Percentiles rank a stretch among this genome's conserved stretches.
These are phyloP conservation scores for Tyrannus savana DNA, from an alignment of 2,113 vertebrate genomes.

Conservation along the genomic window DNA sequence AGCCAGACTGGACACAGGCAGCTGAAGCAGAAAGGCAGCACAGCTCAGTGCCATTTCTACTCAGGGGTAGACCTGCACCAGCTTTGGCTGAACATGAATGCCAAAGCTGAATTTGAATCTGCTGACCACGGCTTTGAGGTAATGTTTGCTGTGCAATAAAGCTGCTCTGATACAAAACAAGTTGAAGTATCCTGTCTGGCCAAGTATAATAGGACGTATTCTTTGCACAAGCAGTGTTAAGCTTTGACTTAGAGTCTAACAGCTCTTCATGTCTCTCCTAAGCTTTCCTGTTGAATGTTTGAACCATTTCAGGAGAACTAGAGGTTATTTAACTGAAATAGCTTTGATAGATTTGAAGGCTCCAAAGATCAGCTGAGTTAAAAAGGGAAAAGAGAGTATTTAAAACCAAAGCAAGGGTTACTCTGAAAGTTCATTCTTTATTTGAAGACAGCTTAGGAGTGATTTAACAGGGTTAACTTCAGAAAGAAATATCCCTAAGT, in stretches of 20 bases:
- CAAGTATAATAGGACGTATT: background rate
- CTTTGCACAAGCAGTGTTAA: background rate
- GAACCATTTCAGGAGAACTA: background rate
- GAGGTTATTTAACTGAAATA: conserved; percentile 17
- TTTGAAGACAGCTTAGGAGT: conserved; percentile 46
- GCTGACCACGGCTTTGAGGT: background rate
- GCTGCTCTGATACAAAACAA: background rate
- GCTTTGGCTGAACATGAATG: background rate
- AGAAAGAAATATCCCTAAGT: conserved; percentile 50
- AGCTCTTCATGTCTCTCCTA: background rate
- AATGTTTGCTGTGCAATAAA: background rate
- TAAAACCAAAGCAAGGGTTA: conserved; percentile 41
- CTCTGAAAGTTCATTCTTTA: conserved; percentile 26
- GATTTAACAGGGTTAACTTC: conserved; percentile 65
- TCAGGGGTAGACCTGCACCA: background rate
- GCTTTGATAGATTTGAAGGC: background rate
- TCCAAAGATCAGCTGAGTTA: background rate
- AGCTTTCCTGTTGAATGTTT: background rate
- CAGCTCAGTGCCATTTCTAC: background rate
- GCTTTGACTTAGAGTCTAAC: background rate
- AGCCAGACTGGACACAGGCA: background rate
- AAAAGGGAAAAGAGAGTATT: background rate
- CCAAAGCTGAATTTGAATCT: background rate
- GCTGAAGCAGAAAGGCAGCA: background rate
- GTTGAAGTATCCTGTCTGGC: background rate